Evolutionary conservation across 2,888 invertebrate species (phyloP), one percentile per base, ranked within the genome.

Genomic region (Elysia crispata): DNA sequence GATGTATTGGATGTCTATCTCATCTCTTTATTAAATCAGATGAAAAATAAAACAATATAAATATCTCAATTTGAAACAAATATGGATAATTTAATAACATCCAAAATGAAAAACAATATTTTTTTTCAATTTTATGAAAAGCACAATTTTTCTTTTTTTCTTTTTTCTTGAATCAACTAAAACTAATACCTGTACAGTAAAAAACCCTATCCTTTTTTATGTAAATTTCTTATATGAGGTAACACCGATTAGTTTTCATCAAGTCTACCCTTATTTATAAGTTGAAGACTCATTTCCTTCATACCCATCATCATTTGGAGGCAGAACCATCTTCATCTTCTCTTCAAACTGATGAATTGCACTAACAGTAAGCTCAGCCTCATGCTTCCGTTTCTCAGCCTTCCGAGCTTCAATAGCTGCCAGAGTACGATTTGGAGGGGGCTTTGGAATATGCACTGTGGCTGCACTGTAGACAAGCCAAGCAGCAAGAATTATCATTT

Each of bases 291-390:
- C 18, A 41, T 70, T 8, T 18, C n/a, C 11, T 11, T 11, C 67
- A 23, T 80, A 76, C 80, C 41, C 49, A n/a, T 81, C 80, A 70
- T 81, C 79, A 70, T 88, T 86, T 57, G 90, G 89, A 18, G 89
- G 90, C 25, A 89, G 81, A 25, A 88, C 87, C 81, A 87, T 85
- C 78, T 89, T 90, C 88, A 91, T 87, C 72, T 87, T 89, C 33
- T 90, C 89, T 72, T 92, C 92, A 90, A 92, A 92, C 41, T 84
- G 77, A 33, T 86, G 84, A 50, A 92, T 90, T 64, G 89, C 89
- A 78, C 84, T 81, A 11, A 88, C 81, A n/a, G 89, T 90, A 33
- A 87, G 86, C 89, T 87, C 83, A 23, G 89, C 89, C 66, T 89
- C 88, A 79, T 82, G 85, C 50, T 83, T 84, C 49, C 85, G 86